Evolutionary conservation across 2,113 vertebrate species (phyloP), one percentile per base, ranked within the genome.

Genomic region (Alligator mississippiensis): DNA sequence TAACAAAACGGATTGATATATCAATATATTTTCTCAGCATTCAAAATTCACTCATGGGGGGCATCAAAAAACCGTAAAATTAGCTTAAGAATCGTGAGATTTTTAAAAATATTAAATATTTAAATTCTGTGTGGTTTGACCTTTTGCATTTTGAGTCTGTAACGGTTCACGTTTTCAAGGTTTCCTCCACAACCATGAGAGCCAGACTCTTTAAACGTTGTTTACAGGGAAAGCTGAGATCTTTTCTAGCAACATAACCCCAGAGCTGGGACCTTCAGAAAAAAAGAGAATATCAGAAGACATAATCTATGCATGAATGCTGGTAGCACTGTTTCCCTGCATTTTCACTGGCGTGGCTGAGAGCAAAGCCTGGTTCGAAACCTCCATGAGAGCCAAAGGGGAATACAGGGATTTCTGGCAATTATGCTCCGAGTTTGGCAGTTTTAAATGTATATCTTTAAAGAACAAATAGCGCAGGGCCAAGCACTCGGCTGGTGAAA

Each of bases 201-300:
- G 30, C 77, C 61, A 72, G 59, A 77, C 78, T 90, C 47, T 84
- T 12, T 93, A 89, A 60, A 14, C 11, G 64, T 16, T 47, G 47
- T 47, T 47, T 47, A 47, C 47, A 47, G 47, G 54, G 64, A 90
- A 38, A 63, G 1, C 5, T 13, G 72, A 86, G 80, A 11, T 55
- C 27, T 63, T 25, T n/a, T 0, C 19, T 77, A 80, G 22, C n/a
- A 91, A 88, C 19, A 17, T 30, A 66, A 38, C 60, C 83, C 80
- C 68, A 47, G 81, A 55, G 75, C 2, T 38, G n/a, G 16, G 18
- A 2, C 66, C 89, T 80, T 86, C 30, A 2, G 38, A 63, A 10
- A 61, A 21, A 55, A 12, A 55, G 64, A 17, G 24, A 0, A 0
- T 8, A 4, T 74, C 2, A 1, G 63, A 9, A 70, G 34, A 76